Conservation (phyloP, 2,797 vertebrate genomes). For the Sebastes itinus region DNA sequence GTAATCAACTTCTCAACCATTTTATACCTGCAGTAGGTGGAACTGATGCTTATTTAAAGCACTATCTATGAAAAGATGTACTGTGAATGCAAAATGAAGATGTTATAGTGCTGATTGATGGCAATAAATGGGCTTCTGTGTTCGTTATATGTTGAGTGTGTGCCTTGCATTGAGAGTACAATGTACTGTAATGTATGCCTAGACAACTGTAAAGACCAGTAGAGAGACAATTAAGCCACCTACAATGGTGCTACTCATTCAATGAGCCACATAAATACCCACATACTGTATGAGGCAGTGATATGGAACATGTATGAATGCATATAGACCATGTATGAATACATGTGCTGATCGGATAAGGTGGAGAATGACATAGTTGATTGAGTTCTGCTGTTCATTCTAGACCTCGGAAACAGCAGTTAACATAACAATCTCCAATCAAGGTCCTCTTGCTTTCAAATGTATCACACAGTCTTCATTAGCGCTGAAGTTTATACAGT, state of each 20-base stretch:
- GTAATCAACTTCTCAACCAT: neutral
- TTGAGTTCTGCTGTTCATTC: neutral
- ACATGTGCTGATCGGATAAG: neutral
- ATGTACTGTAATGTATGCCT: neutral
- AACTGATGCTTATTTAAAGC: neutral
- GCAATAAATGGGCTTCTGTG: neutral
- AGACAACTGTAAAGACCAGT: neutral
- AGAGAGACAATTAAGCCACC: neutral
- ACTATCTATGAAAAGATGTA: neutral
- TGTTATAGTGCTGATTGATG: neutral
- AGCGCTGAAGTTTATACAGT: neutral
- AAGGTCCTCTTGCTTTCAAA: neutral
- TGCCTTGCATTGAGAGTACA: neutral
- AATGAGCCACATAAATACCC: neutral
- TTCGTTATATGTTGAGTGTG: neutral
- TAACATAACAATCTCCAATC: too few species aligned
- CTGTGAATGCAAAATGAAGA: neutral
- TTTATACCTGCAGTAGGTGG: neutral
- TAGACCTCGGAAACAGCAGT: too few species aligned
- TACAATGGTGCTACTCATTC: neutral
- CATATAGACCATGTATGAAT: too few species aligned
- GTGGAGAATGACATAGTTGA: neutral
- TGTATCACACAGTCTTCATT: neutral
- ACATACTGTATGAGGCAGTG: neutral
- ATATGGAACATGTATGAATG: neutral